Evolutionary conservation across 2,113 vertebrate genomes (phyloP).

Genomic region (Tachycineta bicolor): DNA sequence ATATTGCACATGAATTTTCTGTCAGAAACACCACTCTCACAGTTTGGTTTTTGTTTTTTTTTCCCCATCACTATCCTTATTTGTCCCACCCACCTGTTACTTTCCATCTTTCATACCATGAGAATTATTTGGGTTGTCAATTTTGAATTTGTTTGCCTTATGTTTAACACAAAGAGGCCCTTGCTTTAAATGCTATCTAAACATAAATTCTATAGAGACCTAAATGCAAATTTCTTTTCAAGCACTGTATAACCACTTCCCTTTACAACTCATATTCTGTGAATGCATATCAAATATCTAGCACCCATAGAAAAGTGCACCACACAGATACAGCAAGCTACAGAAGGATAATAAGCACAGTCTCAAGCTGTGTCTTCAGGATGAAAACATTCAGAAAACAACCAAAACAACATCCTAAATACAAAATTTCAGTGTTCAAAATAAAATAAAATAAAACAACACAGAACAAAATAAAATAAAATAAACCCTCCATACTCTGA

Average conservation of each 20-base stretch:
- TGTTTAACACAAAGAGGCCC: background rate
- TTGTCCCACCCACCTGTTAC: background rate
- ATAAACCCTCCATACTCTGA: background rate
- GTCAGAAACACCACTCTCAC: accelerated
- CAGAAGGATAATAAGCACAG: background rate
- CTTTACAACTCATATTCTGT: background rate
- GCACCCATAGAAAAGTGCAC: background rate
- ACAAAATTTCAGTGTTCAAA: background rate
- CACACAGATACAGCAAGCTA: background rate
- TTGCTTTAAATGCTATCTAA: background rate
- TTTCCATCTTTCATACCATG: background rate
- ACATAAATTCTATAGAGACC: background rate
- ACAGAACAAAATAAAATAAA: background rate
- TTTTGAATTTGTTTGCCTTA: background rate
- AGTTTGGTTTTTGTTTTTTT: background rate
- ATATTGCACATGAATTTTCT: background rate
- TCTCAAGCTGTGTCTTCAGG: background rate
- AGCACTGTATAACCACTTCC: background rate
- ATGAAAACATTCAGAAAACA: background rate
- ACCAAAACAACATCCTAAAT: background rate
- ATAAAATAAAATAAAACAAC: background rate
- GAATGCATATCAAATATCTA: background rate
- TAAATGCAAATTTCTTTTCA: background rate
- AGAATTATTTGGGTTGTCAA: background rate
- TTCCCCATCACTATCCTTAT: background rate